Conservation (phyloP, 2,113 vertebrate genomes). For the Lethenteron camtschaticum region DNA sequence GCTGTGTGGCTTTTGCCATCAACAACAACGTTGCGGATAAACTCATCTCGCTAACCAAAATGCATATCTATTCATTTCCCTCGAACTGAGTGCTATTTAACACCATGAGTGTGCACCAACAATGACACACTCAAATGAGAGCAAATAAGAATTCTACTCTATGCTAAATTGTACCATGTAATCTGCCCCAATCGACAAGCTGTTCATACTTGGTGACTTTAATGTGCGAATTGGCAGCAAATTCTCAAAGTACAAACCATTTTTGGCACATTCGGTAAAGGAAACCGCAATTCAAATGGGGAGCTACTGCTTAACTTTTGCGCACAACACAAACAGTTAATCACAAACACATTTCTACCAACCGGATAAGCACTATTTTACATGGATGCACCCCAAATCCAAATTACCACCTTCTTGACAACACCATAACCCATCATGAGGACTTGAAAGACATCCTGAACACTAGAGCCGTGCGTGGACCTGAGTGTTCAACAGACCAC, state of each 20-base stretch:
- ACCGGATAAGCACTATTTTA: not conserved
- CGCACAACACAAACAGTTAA: not conserved
- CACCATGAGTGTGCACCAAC: not conserved
- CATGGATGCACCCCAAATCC: not conserved
- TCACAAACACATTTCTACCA: not conserved
- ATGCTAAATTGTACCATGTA: not conserved
- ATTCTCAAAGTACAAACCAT: not conserved
- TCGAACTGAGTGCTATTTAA: not conserved
- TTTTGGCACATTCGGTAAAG: not conserved
- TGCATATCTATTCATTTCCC: not conserved
- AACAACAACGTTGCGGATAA: not conserved
- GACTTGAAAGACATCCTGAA: not conserved
- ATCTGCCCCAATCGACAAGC: not conserved
- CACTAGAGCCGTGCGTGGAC: not conserved
- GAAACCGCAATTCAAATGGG: not conserved
- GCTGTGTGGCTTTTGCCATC: not conserved
- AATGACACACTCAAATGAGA: not conserved
- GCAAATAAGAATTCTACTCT: not conserved
- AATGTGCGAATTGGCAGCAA: not conserved
- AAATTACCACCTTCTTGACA: not conserved
- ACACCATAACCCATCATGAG: not conserved
- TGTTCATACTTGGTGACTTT: not conserved
- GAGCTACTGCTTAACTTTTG: not conserved
- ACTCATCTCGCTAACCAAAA: not conserved
- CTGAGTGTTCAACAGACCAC: not conserved